Percentiles rank a stretch among this genome's conserved stretches.
phyloP scores from a whole-genome alignment of 2,113 vertebrate genomes.

The Cyanoderma ruficeps region DNA sequence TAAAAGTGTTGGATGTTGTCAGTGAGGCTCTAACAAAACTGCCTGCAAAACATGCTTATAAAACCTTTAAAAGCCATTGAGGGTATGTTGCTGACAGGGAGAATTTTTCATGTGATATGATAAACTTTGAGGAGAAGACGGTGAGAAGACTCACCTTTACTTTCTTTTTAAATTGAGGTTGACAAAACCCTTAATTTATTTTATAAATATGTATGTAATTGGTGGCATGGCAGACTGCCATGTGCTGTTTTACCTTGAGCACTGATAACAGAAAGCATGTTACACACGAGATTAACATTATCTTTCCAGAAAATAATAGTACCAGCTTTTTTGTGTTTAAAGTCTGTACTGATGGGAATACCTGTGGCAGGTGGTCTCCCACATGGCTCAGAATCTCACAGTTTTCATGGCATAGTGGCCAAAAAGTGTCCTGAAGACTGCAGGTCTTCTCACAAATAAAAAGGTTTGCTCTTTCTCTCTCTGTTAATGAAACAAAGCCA shows the following conservation, averaged over 20 bases:
- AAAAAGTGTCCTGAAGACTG: background rate
- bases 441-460: background rate
- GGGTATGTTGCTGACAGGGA: constrained; percentile 12
- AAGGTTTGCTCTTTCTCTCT: background rate
- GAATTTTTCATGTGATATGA: constrained; percentile 3
- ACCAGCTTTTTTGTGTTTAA: background rate
- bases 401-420: background rate
- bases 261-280: background rate
- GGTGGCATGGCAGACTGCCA: background rate
- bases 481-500: constrained; percentile 5
- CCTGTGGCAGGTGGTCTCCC: background rate
- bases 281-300: constrained; percentile 37
- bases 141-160: background rate
- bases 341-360: background rate
- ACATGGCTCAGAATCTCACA: background rate
- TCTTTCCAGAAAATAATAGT: background rate
- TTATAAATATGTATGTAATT: constrained; percentile 45
- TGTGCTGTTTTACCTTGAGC: background rate
- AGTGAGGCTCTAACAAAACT: background rate
- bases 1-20: background rate
- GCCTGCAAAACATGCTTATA: constrained; percentile 27
- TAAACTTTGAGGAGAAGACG: constrained; percentile 17
- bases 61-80: constrained; percentile 41
- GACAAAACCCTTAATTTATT: constrained; percentile 45
- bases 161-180: constrained; percentile 54